phyloP scores from a whole-genome alignment of 2,113 vertebrate species.

The Daubentonia madagascariensis region DNA sequence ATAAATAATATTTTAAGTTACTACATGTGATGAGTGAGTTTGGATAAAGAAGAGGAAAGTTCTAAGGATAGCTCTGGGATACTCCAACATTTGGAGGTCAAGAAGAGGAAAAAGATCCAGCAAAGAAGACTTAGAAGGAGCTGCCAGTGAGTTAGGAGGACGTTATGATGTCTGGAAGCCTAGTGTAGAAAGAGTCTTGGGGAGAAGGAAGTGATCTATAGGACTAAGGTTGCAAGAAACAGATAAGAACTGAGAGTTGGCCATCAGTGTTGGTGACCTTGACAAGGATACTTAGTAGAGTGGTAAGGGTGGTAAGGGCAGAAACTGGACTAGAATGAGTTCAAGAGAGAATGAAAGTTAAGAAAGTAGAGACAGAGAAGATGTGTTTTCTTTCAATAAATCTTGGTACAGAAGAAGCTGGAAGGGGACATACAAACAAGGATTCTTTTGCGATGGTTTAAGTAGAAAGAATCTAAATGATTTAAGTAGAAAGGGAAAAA shows the following conservation, averaged over 20 bases:
- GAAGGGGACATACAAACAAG: neutral
- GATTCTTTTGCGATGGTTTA: neutral
- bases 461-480: neutral
- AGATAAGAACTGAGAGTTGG: neutral
- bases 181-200: neutral
- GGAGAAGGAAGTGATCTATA: neutral
- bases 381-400: neutral
- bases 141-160: neutral
- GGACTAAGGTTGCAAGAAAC: neutral
- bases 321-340: neutral
- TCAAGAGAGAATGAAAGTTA: neutral
- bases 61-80: neutral
- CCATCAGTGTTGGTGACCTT: neutral
- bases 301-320: neutral
- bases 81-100: neutral
- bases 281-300: neutral
- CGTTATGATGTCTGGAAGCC: neutral
- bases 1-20: neutral
- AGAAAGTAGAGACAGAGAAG: neutral
- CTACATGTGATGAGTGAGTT: neutral
- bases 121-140: neutral
- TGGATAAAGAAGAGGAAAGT: neutral
- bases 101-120: neutral
- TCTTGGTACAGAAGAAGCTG: neutral
- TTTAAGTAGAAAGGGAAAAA: neutral